Evolutionary conservation across 2,113 vertebrate genomes (phyloP), one percentile per base, ranked within the genome.

Genomic region (Melanocharis versteri): DNA sequence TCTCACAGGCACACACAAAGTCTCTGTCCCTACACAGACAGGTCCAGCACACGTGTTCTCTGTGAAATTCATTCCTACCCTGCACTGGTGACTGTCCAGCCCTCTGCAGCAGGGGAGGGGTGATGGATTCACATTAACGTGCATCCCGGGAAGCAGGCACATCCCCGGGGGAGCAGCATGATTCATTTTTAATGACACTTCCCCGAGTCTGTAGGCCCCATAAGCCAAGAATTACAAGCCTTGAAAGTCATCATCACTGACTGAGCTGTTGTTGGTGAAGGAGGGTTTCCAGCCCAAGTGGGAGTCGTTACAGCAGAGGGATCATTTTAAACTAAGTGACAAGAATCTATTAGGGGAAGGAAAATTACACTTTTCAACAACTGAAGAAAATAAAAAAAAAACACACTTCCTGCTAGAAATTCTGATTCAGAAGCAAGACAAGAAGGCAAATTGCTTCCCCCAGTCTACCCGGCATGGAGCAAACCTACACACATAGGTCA

Each of bases 401-500:
- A 22, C 40, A 14, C 51, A 91, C 83, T 92, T 94, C 90, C 93
- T 96, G 94, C 60, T 69, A 95, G 72, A 96, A 96, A 89, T 90
- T 96, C 92, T 94, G 91, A 94, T 96, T 95, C 94, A 95, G 92
- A 96, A 95, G 76, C 81, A 93, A 76, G 73, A 88, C 87, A 72
- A 73, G 91, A 76, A 64, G 66, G 91, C 83, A 96, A 93, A 94
- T 90, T 90, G 45, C 70, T 91, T 92, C 82, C 88, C 91, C 91
- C 70, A 64, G 44, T 80, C 77, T 92, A 80, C 14, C 0, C 72
- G 9, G 86, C 84, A 79, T 71, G 84, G 87, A 89, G 83, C 91
- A 93, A 94, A 96, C 95, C 91, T 95, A 90, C 88, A 94, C 95
- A 92, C 87, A 3, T 86, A 94, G 98, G 98, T 98, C 97, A 98